Evolutionary conservation across 2,888 invertebrate species (phyloP).

Genomic region (Pristionchus japonicus): DNA sequence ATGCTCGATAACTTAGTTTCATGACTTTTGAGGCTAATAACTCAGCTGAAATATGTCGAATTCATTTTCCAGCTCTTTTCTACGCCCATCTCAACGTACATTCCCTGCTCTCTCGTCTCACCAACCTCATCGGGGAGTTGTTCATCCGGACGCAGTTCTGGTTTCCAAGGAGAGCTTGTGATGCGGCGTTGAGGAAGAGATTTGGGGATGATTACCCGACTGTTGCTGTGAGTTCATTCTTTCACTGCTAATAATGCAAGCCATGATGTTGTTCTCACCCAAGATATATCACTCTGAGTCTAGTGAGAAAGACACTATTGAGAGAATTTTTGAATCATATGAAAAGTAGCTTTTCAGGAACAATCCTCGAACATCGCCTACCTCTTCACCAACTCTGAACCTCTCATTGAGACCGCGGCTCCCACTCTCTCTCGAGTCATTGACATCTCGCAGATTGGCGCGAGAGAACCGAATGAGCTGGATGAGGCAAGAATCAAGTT

Average conservation of each 20-base stretch:
- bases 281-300: too few species aligned
- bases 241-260: not conserved
- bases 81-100: not conserved
- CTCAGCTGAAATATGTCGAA: not conserved
- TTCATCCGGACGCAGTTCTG: not conserved
- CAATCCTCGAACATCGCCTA: not conserved
- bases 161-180: not conserved
- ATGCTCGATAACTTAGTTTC: too few species aligned
- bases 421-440: not conserved
- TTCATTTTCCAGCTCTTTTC: not conserved
- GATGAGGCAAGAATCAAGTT: not conserved
- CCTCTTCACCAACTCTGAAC: not conserved
- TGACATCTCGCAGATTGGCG: not conserved
- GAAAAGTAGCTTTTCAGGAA: not conserved
- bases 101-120: not conserved
- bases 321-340: not conserved
- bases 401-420: conserved; percentile 7
- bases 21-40: not conserved
- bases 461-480: not conserved
- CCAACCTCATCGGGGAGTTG: not conserved
- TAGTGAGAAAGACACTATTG: not conserved
- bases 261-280: too few species aligned
- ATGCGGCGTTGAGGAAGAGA: not conserved
- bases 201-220: not conserved
- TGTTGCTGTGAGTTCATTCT: not conserved